Evolutionary conservation across 2,888 invertebrate species (phyloP).

Genomic region (Xanthorhoe designata): DNA sequence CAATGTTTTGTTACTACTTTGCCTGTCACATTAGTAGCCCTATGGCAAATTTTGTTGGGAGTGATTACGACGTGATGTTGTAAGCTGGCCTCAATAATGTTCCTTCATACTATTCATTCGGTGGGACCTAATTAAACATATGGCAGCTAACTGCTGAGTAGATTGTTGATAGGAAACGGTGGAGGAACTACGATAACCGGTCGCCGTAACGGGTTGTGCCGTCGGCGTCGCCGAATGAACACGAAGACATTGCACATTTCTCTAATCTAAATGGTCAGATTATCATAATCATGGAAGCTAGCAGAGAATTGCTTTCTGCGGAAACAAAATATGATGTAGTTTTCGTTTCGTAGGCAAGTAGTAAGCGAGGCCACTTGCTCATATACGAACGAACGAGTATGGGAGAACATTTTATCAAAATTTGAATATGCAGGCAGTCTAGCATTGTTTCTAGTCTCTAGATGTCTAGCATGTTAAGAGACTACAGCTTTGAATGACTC

Average conservation of each 20-base stretch:
- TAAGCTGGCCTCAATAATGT: conserved; percentile 71
- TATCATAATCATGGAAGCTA: conserved; percentile 15
- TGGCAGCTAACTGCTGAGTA: conserved; percentile 50
- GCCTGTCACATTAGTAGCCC: conserved; percentile 38
- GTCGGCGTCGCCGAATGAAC: conserved; percentile 47
- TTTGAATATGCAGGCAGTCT: too few species aligned
- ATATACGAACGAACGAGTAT: too few species aligned
- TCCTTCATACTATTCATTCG: conserved; percentile 58
- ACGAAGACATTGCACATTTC: conserved; percentile 36
- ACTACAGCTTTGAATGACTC: conserved; percentile 56
- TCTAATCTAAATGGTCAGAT: conserved; percentile 24
- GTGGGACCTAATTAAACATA: conserved; percentile 63
- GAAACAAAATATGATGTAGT: conserved; percentile 2
- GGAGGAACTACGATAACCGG: conserved; percentile 55
- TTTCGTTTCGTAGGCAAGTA: not conserved
- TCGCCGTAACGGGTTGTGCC: conserved; percentile 55
- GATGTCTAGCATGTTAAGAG: conserved; percentile 29
- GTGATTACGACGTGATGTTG: conserved; percentile 43
- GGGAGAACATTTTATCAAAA: not conserved
- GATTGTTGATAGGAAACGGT: conserved; percentile 67
- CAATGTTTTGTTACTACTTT: not conserved
- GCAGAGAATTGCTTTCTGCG: conserved; percentile 6
- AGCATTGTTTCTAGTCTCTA: not conserved
- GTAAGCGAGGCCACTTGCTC: too few species aligned
- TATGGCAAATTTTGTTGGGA: conserved; percentile 43